A percentile compares a stretch with the other conserved stretches of the same genome.
These are phyloP conservation scores for Platysternon megacephalum DNA, from an alignment of 2,113 vertebrate genomes.

Conservation along the genomic window DNA sequence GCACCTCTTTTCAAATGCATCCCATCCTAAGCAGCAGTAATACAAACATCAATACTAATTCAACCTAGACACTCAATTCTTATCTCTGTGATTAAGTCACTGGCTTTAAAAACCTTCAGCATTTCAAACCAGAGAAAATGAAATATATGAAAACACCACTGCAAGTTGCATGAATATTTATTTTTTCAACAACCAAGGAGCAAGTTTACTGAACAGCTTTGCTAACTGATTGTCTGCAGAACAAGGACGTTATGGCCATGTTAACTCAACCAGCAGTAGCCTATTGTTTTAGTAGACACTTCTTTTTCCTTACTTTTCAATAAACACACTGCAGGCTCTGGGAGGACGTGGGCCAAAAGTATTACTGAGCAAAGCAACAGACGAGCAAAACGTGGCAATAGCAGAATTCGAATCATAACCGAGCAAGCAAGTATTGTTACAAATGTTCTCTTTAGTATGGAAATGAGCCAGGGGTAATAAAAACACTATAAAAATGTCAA, in stretches of 20 bases:
- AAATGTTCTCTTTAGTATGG: conserved; percentile 71
- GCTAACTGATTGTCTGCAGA: conserved; percentile 46
- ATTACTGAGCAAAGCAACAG: conserved; percentile 36
- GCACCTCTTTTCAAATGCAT: not conserved
- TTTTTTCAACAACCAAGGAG: conserved; percentile 55
- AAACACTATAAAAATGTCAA: conserved; percentile 73
- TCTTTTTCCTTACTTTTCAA: conserved; percentile 70
- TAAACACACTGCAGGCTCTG: conserved; percentile 61
- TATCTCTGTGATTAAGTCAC: not conserved
- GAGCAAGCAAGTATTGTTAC: conserved; percentile 60
- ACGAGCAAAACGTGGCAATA: conserved; percentile 33
- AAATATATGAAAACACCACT: not conserved
- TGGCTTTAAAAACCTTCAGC: not conserved
- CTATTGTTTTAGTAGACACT: conserved; percentile 72
- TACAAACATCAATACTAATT: not conserved
- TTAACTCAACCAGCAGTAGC: conserved; percentile 55
- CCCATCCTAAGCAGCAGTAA: not conserved
- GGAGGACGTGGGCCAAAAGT: conserved; percentile 63
- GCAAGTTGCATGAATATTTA: conserved; percentile 55
- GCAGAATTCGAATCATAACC: conserved; percentile 52
- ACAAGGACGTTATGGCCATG: conserved; percentile 39
- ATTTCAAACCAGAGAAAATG: not conserved
- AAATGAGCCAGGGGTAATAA: conserved; percentile 75
- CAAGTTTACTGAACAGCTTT: conserved; percentile 58
- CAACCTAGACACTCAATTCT: not conserved